Evolutionary conservation across 2,888 invertebrate species (phyloP).

Genomic region (Cephus pulcher): DNA sequence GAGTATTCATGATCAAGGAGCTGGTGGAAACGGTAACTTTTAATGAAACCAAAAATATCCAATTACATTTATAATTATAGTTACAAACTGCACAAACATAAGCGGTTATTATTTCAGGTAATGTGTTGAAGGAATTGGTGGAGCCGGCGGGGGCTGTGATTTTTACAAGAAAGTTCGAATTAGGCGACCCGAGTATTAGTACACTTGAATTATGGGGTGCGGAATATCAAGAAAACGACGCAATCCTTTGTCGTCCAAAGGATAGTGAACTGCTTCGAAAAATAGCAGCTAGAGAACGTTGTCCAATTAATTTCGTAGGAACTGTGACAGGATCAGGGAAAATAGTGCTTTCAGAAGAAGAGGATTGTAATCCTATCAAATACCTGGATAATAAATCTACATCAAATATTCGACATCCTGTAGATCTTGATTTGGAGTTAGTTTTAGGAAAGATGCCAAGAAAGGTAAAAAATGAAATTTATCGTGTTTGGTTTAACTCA

Average conservation of each 20-base stretch:
- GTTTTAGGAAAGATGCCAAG: constrained; percentile 90
- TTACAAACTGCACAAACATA: neutral
- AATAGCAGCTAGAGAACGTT: constrained; percentile 89
- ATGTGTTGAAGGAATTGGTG: constrained; percentile 95
- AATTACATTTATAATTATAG: constrained; percentile 14
- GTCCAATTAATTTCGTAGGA: constrained; percentile 93
- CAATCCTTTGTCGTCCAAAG: constrained; percentile 81
- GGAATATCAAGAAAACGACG: constrained; percentile 97
- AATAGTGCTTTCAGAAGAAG: constrained; percentile 76
- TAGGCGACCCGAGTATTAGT: constrained; percentile 95
- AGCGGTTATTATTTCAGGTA: constrained; percentile 70
- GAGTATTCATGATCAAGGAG: constrained; percentile 98
- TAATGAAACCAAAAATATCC: neutral
- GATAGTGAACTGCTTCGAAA: constrained; percentile 74
- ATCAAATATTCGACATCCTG: constrained; percentile 74
- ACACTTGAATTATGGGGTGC: constrained; percentile 97
- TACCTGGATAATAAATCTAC: constrained; percentile 61
- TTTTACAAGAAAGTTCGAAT: constrained; percentile 84
- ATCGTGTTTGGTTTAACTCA: neutral
- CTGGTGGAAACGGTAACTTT: constrained; percentile 88
- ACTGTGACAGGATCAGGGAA: constrained; percentile 89
- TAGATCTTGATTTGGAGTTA: constrained; percentile 88
- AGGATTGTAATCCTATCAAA: constrained; percentile 67
- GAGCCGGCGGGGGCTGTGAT: constrained; percentile 95
- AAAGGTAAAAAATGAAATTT: constrained; percentile 68